These are phyloP conservation scores for Pan paniscus DNA, from an alignment of 2,113 vertebrate species.

Conservation along the genomic window DNA sequence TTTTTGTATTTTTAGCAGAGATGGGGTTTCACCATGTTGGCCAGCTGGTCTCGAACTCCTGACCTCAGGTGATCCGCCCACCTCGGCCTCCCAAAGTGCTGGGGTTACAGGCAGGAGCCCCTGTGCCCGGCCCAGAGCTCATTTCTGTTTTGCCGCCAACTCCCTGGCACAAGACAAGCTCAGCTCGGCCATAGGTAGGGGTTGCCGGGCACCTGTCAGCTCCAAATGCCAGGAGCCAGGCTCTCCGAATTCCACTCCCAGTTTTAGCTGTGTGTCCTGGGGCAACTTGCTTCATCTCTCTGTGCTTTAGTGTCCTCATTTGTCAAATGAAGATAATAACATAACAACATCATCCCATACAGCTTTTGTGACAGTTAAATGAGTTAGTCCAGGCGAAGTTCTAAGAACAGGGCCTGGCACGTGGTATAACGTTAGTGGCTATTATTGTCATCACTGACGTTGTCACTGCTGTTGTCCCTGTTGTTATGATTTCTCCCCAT, in stretches of 20 bases:
- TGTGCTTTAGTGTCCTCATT: not conserved
- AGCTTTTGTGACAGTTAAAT: not conserved
- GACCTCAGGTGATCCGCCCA: no score
- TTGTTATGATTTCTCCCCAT: not conserved
- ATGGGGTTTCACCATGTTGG: no score
- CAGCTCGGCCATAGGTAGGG: not conserved
- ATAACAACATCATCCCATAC: not conserved
- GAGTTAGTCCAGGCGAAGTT: not conserved
- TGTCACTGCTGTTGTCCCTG: not conserved
- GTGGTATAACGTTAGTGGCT: not conserved
- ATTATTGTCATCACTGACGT: not conserved
- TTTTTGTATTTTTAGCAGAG: no score
- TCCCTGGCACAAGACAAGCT: conserved; percentile 14
- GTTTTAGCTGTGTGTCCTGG: not conserved
- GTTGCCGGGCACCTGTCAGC: not conserved
- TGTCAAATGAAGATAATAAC: not conserved
- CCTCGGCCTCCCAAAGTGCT: no score
- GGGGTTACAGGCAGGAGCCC: no score
- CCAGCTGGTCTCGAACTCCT: no score
- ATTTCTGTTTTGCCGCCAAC: not conserved
- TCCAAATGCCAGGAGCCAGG: not conserved
- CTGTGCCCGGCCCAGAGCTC: fast-evolving
- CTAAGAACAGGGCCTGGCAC: not conserved
- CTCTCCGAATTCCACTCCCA: not conserved
- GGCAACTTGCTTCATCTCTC: conserved; percentile 28